Evolutionary conservation across 1,140 invertebrate species (phyloP).

Genomic region (Rhynchophorus ferrugineus): DNA sequence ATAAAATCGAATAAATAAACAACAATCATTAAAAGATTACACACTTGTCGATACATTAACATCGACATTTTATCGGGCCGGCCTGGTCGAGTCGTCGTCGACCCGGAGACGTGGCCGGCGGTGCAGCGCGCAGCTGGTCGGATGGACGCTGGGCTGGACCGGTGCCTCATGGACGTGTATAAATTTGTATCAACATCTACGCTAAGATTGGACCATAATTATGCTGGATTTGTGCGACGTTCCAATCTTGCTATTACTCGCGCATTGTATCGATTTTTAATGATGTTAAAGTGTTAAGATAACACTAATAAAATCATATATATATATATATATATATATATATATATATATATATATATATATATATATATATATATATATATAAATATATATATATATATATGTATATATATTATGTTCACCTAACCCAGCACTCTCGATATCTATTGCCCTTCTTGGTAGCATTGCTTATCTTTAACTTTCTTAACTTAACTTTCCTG

Average conservation of each 20-base stretch:
- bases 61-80: constrained; percentile 32
- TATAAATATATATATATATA: too few relatives aligned
- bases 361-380: too few relatives aligned
- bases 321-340: too few relatives aligned
- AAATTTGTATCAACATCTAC: constrained; percentile 37
- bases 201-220: constrained; percentile 37
- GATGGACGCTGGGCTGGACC: constrained; percentile 32
- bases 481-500: too few relatives aligned
- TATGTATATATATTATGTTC: too few relatives aligned
- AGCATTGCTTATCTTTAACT: too few relatives aligned
- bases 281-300: not conserved
- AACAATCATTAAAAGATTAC: constrained; percentile 40
- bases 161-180: constrained; percentile 36
- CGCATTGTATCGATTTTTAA: too few relatives aligned
- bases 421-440: too few relatives aligned
- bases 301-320: not conserved
- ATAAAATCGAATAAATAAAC: constrained; percentile 36
- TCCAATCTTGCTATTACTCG: constrained; percentile 28
- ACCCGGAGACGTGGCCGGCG: not conserved
- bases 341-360: too few relatives aligned
- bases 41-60: constrained; percentile 40
- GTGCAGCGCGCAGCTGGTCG: constrained; percentile 12
- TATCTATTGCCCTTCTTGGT: too few relatives aligned
- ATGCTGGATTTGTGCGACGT: constrained; percentile 35
- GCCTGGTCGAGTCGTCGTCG: constrained; percentile 13